A percentile compares a stretch with the other conserved stretches of the same genome.
These are phyloP conservation scores for Sardina pilchardus DNA, from an alignment of 2,113 vertebrate genomes.

Conservation along the genomic window DNA sequence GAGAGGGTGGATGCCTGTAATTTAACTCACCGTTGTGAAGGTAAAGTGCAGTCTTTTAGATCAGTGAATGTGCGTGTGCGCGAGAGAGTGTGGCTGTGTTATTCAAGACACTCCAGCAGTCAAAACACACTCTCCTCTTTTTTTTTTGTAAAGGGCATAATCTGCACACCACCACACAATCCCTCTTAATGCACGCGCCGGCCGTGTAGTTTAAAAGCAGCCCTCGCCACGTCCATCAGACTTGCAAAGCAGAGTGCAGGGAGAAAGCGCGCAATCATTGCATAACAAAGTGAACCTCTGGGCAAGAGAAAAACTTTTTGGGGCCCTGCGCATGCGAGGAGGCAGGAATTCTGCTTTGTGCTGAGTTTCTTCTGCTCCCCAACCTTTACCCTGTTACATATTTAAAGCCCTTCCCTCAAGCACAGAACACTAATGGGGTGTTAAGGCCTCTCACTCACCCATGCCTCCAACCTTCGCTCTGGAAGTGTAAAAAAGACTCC, in stretches of 20 bases:
- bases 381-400: conserved; percentile 31
- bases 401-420: conserved; percentile 15
- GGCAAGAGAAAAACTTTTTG: neutral
- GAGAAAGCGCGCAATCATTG: neutral
- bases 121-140: neutral
- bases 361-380: neutral
- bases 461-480: neutral
- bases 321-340: no score
- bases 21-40: neutral
- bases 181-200: no score
- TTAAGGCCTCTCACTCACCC: conserved; percentile 11
- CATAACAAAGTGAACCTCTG: neutral
- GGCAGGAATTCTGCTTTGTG: neutral
- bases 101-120: neutral
- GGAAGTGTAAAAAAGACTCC: neutral
- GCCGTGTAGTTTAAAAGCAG: no score
- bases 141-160: neutral
- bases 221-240: no score
- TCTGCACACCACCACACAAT: no score
- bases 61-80: neutral
- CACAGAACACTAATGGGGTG: conserved; percentile 34
- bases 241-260: neutral
- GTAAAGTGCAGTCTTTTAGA: neutral
- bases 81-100: neutral
- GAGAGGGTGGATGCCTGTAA: neutral